Evolutionary conservation across 2,113 vertebrate species (phyloP).

Genomic region (Scomber japonicus): DNA sequence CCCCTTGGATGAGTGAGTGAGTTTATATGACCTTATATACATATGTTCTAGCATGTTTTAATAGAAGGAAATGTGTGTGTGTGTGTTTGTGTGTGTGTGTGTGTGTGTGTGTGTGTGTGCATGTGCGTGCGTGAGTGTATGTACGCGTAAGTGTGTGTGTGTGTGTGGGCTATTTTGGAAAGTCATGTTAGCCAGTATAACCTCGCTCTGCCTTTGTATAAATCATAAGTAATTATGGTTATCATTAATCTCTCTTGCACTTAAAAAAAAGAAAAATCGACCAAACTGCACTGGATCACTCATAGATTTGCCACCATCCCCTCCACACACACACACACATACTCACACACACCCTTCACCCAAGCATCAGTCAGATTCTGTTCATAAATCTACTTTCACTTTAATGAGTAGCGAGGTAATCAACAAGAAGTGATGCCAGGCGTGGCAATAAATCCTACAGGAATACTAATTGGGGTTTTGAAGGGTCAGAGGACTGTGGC

Average conservation of each 20-base stretch:
- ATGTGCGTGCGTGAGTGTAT: not conserved
- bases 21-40: no score
- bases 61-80: not conserved
- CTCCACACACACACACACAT: not conserved
- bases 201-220: slow-evolving; percentile 13
- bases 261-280: not conserved
- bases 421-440: slow-evolving; percentile 71
- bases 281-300: not conserved
- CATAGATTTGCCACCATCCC: slow-evolving; percentile 24
- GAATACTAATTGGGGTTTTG: slow-evolving; percentile 72
- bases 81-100: no score
- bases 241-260: slow-evolving; percentile 19
- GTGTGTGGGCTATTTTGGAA: slow-evolving; percentile 1
- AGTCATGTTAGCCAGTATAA: not conserved
- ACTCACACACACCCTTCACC: not conserved
- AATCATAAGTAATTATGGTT: not conserved
- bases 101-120: not conserved
- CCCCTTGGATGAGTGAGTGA: no score
- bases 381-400: slow-evolving; percentile 62
- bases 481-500: slow-evolving; percentile 65
- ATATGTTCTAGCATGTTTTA: not conserved
- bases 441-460: slow-evolving; percentile 64
- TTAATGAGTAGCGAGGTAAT: slow-evolving; percentile 74
- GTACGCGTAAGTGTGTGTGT: no score
- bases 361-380: slow-evolving; percentile 52